These are phyloP conservation scores for Cryptosula pallasiana DNA, from an alignment of 2,888 invertebrate species.

Conservation along the genomic window DNA sequence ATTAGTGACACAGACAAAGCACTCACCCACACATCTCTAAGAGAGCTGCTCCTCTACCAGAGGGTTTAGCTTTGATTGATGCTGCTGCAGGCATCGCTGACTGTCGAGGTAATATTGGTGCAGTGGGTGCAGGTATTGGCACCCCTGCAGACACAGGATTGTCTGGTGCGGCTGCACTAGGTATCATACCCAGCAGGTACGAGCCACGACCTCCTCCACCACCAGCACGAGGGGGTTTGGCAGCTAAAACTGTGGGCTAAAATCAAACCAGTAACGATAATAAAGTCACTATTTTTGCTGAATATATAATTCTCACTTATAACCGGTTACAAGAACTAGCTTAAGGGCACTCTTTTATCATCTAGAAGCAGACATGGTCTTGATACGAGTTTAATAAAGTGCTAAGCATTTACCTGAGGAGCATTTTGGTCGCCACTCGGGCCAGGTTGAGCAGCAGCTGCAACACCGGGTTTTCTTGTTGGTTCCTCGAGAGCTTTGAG, in stretches of 20 bases:
- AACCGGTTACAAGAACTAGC: too few relatives aligned
- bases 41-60: constrained; percentile 17
- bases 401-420: not conserved
- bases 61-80: not conserved
- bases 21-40: constrained; percentile 22
- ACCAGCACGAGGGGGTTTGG: not conserved
- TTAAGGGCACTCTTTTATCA: too few relatives aligned
- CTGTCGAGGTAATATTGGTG: not conserved
- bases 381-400: too few relatives aligned
- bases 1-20: too few relatives aligned
- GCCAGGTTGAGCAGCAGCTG: not conserved
- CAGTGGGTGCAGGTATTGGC: not conserved
- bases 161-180: not conserved
- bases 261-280: too few relatives aligned
- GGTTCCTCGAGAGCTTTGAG: constrained; percentile 42
- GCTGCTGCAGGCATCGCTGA: not conserved
- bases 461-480: constrained; percentile 37
- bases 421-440: not conserved
- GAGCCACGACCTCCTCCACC: constrained; percentile 4
- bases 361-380: too few relatives aligned
- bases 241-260: too few relatives aligned
- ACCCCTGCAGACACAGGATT: not conserved
- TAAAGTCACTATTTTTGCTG: too few relatives aligned
- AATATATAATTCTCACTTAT: too few relatives aligned
- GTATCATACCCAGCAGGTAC: constrained; percentile 14